Base-by-base conservation (phyloP, 2,888 invertebrate species). In the Amblyjoppa proteus region DNA sequence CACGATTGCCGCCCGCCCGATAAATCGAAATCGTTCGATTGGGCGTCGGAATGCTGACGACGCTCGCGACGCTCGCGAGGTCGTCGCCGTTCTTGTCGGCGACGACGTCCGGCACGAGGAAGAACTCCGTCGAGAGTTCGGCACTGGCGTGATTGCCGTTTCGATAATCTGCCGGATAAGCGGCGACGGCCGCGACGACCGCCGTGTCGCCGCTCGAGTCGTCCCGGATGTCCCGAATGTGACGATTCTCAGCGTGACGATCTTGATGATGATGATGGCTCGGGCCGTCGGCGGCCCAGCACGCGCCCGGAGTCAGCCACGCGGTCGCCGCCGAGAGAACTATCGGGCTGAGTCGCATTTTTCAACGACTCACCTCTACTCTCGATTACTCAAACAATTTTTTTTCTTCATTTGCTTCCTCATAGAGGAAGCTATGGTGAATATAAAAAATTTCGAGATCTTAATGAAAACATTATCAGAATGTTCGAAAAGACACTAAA, bases 111-210 rank as follows among this genome's bases (percentile, higher is more conserved):
- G 97, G 97, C 90, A 97, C 95, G 89, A 97, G 95, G 94, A 97
- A 98, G 94, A 96, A 97, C 94, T 98, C 97, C 5, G 97, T 98
- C 94, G 97, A 97, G 96, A 98, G 96, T 94, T 97, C 97, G 69
- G 97, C 94, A 38, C 96, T 69, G 5, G 69, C 51, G 25, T 76
- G 68, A 41, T 79, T 75, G 1, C 28, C 69, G 28, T 74, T 70
- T 16, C 25, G 51, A 31, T 66, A 73, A 66, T 77, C 94, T 93
- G 89, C 81, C 69, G 87, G 75, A 77, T 87, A 87, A 64, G 91
- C 93, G 91, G 89, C 88, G 51, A 81, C 84, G 28, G 86, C 84
- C 20, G 83, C 41, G 94, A 94, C 88, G 94, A 94, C 87, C 92
- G 93, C 92, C 94, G 95, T 41, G n/a, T 49, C 74, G 34, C 49